phyloP scores from a whole-genome alignment of 1,140 invertebrate species.

The Penaeus chinensis region DNA sequence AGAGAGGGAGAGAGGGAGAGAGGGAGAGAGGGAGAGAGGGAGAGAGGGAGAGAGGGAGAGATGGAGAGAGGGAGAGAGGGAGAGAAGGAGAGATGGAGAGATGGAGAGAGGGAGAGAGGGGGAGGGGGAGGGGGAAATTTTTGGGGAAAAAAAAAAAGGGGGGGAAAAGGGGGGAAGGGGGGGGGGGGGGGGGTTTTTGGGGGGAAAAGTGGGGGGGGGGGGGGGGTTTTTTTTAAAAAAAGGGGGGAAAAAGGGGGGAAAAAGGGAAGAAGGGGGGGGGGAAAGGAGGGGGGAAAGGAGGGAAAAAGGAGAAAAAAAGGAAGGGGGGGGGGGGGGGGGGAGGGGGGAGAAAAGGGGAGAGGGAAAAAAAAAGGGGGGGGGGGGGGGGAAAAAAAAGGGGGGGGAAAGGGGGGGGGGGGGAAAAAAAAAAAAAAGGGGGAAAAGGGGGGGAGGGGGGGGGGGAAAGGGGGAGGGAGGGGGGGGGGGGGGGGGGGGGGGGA shows the following conservation, averaged over 20 bases:
- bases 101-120: neutral
- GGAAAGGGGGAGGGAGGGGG: neutral
- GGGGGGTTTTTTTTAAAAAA: too few species aligned
- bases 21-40: conserved; percentile 1
- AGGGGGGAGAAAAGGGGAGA: too few species aligned
- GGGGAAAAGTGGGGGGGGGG: too few species aligned
- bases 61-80: neutral
- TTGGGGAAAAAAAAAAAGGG: too few species aligned
- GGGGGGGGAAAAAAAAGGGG: neutral
- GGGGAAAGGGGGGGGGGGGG: neutral
- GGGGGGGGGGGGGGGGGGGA: neutral
- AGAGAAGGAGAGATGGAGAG: neutral
- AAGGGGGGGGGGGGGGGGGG: too few species aligned
- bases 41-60: neutral
- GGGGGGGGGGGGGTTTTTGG: neutral
- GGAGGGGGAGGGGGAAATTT: neutral
- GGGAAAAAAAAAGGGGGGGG: too few species aligned
- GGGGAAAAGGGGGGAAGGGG: too few species aligned
- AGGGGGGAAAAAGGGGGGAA: too few species aligned
- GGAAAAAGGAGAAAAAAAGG: too few species aligned
- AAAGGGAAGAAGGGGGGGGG: too few species aligned
- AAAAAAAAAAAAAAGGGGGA: neutral
- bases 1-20: neutral
- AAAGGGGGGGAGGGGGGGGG: neutral
- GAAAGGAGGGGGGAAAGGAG: too few species aligned